These are phyloP conservation scores for Malurus leucopterus DNA, from an alignment of 2,797 vertebrate species.

Conservation along the genomic window DNA sequence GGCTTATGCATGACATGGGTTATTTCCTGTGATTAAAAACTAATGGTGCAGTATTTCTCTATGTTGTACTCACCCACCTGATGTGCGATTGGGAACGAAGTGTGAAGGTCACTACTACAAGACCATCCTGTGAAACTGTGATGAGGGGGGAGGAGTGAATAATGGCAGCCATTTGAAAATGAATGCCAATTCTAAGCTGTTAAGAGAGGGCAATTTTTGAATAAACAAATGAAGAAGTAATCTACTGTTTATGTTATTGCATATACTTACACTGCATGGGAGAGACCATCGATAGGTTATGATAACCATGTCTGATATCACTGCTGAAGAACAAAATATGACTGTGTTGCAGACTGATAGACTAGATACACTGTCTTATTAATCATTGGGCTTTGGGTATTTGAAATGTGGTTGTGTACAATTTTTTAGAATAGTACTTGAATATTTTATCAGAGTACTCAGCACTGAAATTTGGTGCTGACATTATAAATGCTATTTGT, in stretches of 20 bases:
- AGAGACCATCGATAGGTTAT: not conserved
- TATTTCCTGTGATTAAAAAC: constrained; percentile 5
- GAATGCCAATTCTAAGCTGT: not conserved
- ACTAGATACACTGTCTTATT: not conserved
- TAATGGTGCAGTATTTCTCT: not conserved
- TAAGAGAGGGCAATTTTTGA: not conserved
- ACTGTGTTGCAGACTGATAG: not conserved
- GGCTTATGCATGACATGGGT: not conserved
- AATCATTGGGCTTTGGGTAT: not conserved
- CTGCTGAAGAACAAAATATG: not conserved
- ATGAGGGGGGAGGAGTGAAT: fast-evolving
- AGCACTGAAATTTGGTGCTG: not conserved
- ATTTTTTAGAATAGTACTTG: not conserved
- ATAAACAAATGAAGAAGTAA: not conserved
- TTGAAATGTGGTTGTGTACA: not conserved
- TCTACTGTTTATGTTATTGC: not conserved
- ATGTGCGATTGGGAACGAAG: not conserved
- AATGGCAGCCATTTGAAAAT: not conserved
- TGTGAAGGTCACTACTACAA: not conserved
- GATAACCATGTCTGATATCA: not conserved
- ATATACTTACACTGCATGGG: not conserved
- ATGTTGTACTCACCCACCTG: not conserved
- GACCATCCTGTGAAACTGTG: not conserved
- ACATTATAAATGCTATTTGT: not conserved
- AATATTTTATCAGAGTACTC: not conserved